phyloP scores from a whole-genome alignment of 1,140 invertebrate species.

The Bemisia tabaci region DNA sequence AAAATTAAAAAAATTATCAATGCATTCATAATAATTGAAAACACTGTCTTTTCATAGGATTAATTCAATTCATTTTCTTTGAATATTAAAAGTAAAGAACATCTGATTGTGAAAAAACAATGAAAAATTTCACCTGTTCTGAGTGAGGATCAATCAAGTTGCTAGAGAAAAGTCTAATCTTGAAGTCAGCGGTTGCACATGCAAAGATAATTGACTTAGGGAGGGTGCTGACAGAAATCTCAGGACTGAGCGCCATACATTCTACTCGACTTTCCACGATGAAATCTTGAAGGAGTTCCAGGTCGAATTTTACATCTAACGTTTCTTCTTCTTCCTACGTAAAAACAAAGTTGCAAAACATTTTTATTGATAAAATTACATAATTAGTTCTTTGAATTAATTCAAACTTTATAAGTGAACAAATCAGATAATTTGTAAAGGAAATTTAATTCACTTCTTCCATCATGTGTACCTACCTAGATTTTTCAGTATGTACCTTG shows the following conservation, averaged over 20 bases:
- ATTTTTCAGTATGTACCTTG: no score
- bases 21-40: no score
- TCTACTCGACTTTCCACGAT: conserved; percentile 37
- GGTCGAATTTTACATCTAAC: conserved; percentile 18
- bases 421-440: no score
- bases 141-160: conserved; percentile 36
- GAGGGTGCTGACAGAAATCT: conserved; percentile 41
- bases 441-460: no score
- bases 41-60: no score
- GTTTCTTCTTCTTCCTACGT: conserved; percentile 20
- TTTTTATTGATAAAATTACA: background rate
- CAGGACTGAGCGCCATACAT: conserved; percentile 42
- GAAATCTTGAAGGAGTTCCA: conserved; percentile 31
- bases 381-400: no score
- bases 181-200: conserved; percentile 40
- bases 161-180: conserved; percentile 39
- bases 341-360: background rate
- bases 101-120: no score
- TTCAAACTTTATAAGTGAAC: no score
- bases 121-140: conserved; percentile 29
- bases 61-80: no score
- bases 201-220: conserved; percentile 43
- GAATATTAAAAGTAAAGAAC: no score
- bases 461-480: no score
- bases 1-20: no score